phyloP scores from a whole-genome alignment of 2,113 vertebrate species.

The Oreochromis tanganicae region DNA sequence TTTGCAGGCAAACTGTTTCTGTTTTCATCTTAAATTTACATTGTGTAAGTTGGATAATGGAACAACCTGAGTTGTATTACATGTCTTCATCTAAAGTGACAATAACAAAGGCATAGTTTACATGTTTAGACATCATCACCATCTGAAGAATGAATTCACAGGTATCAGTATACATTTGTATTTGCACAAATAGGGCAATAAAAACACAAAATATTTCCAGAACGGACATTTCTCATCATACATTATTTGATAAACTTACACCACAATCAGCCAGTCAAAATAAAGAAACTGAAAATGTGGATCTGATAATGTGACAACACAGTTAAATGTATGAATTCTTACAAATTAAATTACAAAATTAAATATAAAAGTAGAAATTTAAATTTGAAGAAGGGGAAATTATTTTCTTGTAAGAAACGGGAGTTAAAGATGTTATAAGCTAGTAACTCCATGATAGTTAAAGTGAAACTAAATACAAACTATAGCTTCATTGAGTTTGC shows the following conservation, averaged over 20 bases:
- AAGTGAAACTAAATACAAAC: neutral
- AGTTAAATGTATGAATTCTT: neutral
- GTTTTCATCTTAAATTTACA: neutral
- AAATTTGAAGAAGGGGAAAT: neutral
- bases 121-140: neutral
- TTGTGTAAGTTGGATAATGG: neutral
- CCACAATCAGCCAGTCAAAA: neutral
- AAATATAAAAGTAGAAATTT: neutral
- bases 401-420: neutral
- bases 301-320: neutral
- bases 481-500: neutral
- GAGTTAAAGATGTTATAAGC: neutral
- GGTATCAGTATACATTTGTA: neutral
- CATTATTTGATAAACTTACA: neutral
- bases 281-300: neutral
- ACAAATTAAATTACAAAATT: neutral
- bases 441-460: neutral
- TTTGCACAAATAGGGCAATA: neutral
- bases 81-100: neutral
- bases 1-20: neutral
- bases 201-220: accelerated
- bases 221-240: neutral
- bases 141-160: neutral
- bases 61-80: neutral
- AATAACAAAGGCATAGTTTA: neutral